Base-by-base conservation (phyloP, 2,888 invertebrate species). In the Poecilobothrus nobilitatus region DNA sequence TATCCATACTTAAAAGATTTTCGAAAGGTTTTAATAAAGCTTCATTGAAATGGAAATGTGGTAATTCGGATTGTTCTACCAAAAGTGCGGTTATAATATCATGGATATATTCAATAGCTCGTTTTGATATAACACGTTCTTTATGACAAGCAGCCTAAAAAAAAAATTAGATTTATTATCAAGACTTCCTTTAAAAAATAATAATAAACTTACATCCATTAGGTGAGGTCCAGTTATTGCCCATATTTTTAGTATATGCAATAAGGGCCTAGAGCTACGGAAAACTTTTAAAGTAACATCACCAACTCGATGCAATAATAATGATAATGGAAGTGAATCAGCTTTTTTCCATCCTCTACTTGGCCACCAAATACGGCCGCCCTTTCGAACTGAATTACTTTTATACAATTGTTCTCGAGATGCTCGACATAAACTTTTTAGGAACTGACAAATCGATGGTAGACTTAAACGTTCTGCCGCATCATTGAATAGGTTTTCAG, bases 31-130 rank as follows among this genome's bases (percentile, higher is more conserved):
- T 96, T 74, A 97, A 88, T 10, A 97, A 84, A 0, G 95, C 94
- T 80, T 97, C 97, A 79, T 97, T 95, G 80, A 97, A 95, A 79
- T 97, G 96, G 81, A 96, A 97, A 81, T 96, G 93, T 0, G 95
- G 91, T 71, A 95, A 81, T 78, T 97, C 97, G 0, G 90, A 87
- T 79, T 93, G 93, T 76, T 92, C 92, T 75, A 92, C 92, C 66
- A 97, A 83, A 21, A 96, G 82, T 0, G 93, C 91, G 1, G 92
- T 94, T 66, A 96, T 92, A 22, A 94, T 90, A 76, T 96, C 96
- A 77, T 96, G 96, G 71, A 97, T 91, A 75, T 94, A 94, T 73
- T 91, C 89, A 41, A 97, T 93, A 0, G 95, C 95, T 76, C 94
- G 89, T 79, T 95, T 95, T 0, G 94, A 94, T 69, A 96, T 91